Evolutionary conservation across 2,797 vertebrate genomes (phyloP).

Genomic region (Aeoliscus strigatus): DNA sequence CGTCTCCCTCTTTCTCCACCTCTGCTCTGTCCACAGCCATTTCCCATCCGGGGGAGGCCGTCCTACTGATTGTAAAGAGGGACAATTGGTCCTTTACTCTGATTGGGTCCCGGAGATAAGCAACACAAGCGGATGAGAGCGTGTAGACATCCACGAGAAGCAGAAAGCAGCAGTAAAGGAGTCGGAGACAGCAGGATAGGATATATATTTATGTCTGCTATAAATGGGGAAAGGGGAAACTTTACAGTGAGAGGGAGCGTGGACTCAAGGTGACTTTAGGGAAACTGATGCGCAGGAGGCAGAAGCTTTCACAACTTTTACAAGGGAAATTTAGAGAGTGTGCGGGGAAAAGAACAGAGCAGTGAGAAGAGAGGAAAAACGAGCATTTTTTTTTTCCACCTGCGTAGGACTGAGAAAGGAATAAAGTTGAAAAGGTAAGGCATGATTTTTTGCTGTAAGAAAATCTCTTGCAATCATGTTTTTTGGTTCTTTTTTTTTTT

Average conservation of each 20-base stretch:
- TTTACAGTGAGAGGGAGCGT: slow-evolving; percentile 44
- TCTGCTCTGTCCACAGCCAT: slow-evolving; percentile 17
- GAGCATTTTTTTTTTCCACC: slow-evolving; percentile 18
- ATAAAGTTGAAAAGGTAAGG: slow-evolving; percentile 55
- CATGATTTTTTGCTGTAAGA: slow-evolving; percentile 1
- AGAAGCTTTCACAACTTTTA: slow-evolving; percentile 47
- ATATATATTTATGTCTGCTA: slow-evolving; percentile 13
- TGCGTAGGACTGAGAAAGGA: slow-evolving; percentile 18
- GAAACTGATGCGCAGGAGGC: slow-evolving; percentile 44
- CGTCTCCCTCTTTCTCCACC: slow-evolving; percentile 15
- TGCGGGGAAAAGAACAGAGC: slow-evolving; percentile 37
- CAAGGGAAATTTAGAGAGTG: slow-evolving; percentile 43
- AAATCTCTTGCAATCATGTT: too few relatives aligned
- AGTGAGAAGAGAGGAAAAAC: slow-evolving; percentile 36
- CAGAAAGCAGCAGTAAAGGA: slow-evolving; percentile 21
- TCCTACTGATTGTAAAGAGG: slow-evolving; percentile 59
- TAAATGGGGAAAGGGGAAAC: slow-evolving; percentile 36
- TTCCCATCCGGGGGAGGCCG: slow-evolving; percentile 37
- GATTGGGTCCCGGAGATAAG: slow-evolving; percentile 56
- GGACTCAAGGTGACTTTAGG: slow-evolving; percentile 66
- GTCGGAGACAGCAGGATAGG: slow-evolving; percentile 15
- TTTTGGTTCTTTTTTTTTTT: not conserved
- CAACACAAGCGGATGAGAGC: slow-evolving; percentile 38
- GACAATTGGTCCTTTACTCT: slow-evolving; percentile 59
- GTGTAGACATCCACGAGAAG: slow-evolving; percentile 32